phyloP scores from a whole-genome alignment of 2,797 vertebrate species.

The Protonibea diacanthus region DNA sequence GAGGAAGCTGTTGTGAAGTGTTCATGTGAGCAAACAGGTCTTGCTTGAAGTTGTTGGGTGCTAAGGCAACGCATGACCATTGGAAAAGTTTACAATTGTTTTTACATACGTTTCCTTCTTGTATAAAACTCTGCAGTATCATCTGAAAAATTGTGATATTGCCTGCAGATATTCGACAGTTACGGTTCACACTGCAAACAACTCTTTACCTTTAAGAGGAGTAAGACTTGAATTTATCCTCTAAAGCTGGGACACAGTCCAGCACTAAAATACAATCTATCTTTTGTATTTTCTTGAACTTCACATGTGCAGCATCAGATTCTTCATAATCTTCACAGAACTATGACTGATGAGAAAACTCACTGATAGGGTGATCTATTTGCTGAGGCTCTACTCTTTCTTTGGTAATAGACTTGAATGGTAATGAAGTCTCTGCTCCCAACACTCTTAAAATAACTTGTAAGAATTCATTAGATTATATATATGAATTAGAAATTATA shows the following conservation, averaged over 20 bases:
- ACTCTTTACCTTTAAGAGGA: background rate
- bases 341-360: background rate
- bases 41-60: background rate
- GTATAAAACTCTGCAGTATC: background rate
- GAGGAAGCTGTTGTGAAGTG: background rate
- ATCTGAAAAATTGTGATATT: background rate
- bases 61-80: background rate
- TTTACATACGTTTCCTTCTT: too few species aligned
- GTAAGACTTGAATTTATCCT: background rate
- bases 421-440: too few species aligned
- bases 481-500: background rate
- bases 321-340: background rate
- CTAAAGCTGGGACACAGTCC: background rate
- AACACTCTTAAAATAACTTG: background rate
- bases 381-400: too few species aligned
- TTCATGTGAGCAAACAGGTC: background rate
- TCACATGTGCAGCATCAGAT: background rate
- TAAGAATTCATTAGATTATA: background rate
- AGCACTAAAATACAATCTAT: background rate
- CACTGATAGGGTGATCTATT: background rate
- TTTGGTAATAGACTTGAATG: too few species aligned
- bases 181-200: background rate
- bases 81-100: background rate
- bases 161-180: too few species aligned
- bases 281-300: background rate